Base-by-base conservation (phyloP, 2,797 vertebrate species). In the Acrossocheilus fasciatus region DNA sequence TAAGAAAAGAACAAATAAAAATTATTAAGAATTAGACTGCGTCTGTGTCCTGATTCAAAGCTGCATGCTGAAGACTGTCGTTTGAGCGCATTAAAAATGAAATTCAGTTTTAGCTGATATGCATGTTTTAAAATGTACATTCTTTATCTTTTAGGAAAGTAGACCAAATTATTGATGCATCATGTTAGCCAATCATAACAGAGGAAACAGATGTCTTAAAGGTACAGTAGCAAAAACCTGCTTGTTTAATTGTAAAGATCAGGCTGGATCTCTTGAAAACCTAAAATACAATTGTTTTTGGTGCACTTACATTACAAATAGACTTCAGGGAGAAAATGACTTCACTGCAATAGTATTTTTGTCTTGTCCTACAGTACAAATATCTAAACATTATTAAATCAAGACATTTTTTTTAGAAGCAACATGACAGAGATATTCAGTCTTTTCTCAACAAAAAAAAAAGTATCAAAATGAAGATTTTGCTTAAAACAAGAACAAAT, bases 1-100 rank as follows among this genome's bases (percentile, higher is more conserved):
- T 81, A 89, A 92, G 93, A 94, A 90, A 90, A 90, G 94, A 95
- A 94, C 91, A 92, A 96, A 95, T 94, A 95, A 96, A 96, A 92
- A 64, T 90, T 36, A 89, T 92, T 87, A 94, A 88, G 62, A 92
- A 91, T 69, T 91, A 91, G 64, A 36, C 30, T 43, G 85, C 76
- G n/a, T 82, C 43, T 43, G 79, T 73, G 79, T 87, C 36, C 14
- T 86, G 50, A 69, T 15, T 76, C 12, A 26, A 17, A 34, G 34
- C 14, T 47, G 36, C 36, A 59, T 57, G 57, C 52, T 52, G 50
- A 52, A 52, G 50, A 52, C 7, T 57, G n/a, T n/a, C 17, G 2
- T 54, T 54, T 62, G 59, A 62, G 59, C n/a, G 26, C 59, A 11
- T 62, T 12, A 62, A 62, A n/a, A 59, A 45, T 26, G 26, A n/a